Evolutionary conservation across 2,888 invertebrate species (phyloP), one percentile per base, ranked within the genome.

Genomic region (Meandrusa payeni): DNA sequence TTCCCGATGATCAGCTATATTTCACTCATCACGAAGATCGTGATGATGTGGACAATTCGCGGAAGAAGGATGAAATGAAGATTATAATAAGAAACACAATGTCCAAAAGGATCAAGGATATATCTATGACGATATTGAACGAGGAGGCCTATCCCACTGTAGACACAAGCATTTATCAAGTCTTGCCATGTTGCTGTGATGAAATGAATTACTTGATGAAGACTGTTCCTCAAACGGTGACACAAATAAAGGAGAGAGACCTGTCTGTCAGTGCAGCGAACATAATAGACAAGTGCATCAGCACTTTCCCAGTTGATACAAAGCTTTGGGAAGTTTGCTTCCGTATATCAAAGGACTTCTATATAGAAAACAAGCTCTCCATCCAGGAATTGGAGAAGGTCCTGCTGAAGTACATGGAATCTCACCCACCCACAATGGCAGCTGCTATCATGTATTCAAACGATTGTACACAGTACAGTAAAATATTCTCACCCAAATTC

Each of bases 371-470:
- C 48, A 55, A 75, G 48, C 58, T 87, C 47, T 67, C 65, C 7
- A 77, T 90, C 44, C 68, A 77, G 5, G 85, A 82, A 38, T 69
- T 92, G 47, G 92, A 92, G 64, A 70, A 68, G 2, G 79, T 91
- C 2, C 72, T 91, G 39, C 64, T 87, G 7, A 89, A 90, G 47
- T 89, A 90, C 41, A 88, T 90, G 79, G 80, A 88, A 46, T 76
- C 80, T 0, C 70, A 87, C 39, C 76, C 81, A 0, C 69, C 74
- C 1, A 76, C 83, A 0, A 81, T 87, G 83, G 85, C 85, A 1
- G 77, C 78, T 0, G 87, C 88, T 1, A 72, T 88, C 2, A 76
- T 88, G 81, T 87, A 76, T 50, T 85, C 86, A 0, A 78, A 75
- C 17, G 86, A 88, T 52, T 86, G 85, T 44, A 59, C 74, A 11